Base-by-base conservation (phyloP, 2,113 vertebrate genomes). In the Petrocephalus zakoni region DNA sequence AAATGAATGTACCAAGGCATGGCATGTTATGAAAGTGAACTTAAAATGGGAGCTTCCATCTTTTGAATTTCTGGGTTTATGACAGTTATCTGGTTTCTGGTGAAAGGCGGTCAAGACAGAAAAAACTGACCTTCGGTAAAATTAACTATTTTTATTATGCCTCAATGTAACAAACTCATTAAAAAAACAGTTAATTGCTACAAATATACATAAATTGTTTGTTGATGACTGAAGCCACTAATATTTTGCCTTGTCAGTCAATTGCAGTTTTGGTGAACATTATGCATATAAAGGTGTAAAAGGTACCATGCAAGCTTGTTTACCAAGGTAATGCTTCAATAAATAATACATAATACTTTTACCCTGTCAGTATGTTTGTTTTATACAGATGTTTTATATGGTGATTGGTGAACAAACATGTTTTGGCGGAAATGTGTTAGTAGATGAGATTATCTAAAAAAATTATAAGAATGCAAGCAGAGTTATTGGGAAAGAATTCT, bases 361-460 rank as follows among this genome's bases (percentile, higher is more conserved):
- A 13, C 25, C 29, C 29, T n/a, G 37, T 17, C 29, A 42, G 7
- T 29, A 29, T 42, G 37, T 42, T 47, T 52, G 22, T 17, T 17
- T 61, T 86, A n/a, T 17, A 86, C n/a, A 61, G 17, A 5, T 34
- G 85, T 86, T 21, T 61, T 58, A 17, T 51, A 58, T 58, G n/a
- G 85, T 29, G 5, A 51, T 17, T 7, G n/a, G 29, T 17, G 56
- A 53, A 49, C 34, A 88, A 49, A 56, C 52, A 83, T 9, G 64
- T 53, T n/a, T 83, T 83, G 55, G 64, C 17, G 47, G 87, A 37
- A 75, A 29, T 29, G 56, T 75, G 86, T 87, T 83, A n/a, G 52
- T 42, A 55, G 72, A 56, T 56, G 1, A 22, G 34, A 46, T 56
- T 10, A 55, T 58, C 52, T 58, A 9, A 51, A 37, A 88, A n/a